Conservation (phyloP, 2,797 vertebrate genomes). For the Gadopsis marmoratus region DNA sequence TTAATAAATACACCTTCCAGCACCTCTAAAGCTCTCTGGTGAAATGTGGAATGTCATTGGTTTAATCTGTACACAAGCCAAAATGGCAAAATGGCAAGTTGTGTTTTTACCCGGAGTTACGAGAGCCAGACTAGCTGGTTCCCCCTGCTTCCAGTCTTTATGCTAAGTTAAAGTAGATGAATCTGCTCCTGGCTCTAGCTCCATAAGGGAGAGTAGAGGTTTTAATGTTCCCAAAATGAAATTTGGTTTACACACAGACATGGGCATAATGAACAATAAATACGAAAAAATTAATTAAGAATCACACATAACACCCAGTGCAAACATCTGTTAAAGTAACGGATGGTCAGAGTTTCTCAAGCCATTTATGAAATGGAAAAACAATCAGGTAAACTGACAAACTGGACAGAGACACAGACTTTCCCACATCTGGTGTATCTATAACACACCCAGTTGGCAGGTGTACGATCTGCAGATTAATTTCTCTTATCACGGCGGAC, state of each 20-base stretch:
- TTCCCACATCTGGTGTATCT: slow-evolving; percentile 34
- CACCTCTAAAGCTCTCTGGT: not conserved
- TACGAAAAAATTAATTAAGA: not conserved
- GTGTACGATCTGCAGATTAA: slow-evolving; percentile 38
- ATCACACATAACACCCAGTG: not conserved
- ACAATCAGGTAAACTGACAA: slow-evolving; percentile 23
- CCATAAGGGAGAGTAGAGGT: not conserved
- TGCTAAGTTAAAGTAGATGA: not conserved
- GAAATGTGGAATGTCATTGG: not conserved
- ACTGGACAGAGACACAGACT: slow-evolving; percentile 8
- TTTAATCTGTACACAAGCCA: not conserved
- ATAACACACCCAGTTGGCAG: not conserved
- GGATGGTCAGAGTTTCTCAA: not conserved
- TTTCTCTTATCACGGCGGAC: slow-evolving; percentile 43
- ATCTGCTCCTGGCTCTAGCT: not conserved
- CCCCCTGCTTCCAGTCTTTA: not conserved
- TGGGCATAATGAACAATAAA: not conserved
- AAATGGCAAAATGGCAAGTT: not conserved
- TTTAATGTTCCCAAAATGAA: not conserved
- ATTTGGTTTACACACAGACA: not conserved
- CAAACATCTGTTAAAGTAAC: not conserved
- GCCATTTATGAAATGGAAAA: not conserved
- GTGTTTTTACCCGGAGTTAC: not conserved
- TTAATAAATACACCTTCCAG: not conserved
- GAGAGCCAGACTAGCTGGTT: not conserved